phyloP scores from a whole-genome alignment of 2,797 vertebrate genomes.

The Hoplostethus mediterraneus region DNA sequence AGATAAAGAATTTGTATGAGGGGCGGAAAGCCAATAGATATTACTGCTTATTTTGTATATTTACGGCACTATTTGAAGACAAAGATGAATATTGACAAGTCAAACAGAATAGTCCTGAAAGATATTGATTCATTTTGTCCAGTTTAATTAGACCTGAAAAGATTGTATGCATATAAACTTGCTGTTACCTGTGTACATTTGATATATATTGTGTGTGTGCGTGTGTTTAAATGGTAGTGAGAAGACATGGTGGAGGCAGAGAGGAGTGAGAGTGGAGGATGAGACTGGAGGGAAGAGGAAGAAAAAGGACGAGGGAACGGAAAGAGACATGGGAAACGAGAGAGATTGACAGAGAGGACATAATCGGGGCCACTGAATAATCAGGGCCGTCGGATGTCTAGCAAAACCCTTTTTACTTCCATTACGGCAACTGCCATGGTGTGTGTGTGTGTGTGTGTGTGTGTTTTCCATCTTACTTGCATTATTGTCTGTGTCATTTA shows the following conservation, averaged over 20 bases:
- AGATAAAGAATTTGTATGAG: too few species aligned
- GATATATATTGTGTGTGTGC: too few species aligned
- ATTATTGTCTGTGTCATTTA: neutral
- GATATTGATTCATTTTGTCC: too few species aligned
- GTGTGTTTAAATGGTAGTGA: neutral
- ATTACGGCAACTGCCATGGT: constrained; percentile 42
- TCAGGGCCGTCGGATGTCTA: constrained; percentile 23
- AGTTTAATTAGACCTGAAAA: too few species aligned
- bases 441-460: constrained; percentile 37
- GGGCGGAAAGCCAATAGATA: too few species aligned
- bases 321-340: neutral
- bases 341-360: constrained; percentile 5
- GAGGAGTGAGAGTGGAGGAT: neutral
- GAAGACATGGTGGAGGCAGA: neutral
- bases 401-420: constrained; percentile 56
- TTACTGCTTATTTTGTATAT: too few species aligned
- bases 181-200: too few species aligned
- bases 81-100: too few species aligned
- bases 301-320: neutral
- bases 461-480: neutral
- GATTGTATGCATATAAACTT: too few species aligned
- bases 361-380: constrained; percentile 22
- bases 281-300: too few species aligned
- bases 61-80: too few species aligned
- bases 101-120: too few species aligned